A percentile compares a stretch with the other conserved stretches of the same genome.
Conservation (phyloP, 2,113 vertebrate species). For the Tenebrosternarchus preto region DNA sequence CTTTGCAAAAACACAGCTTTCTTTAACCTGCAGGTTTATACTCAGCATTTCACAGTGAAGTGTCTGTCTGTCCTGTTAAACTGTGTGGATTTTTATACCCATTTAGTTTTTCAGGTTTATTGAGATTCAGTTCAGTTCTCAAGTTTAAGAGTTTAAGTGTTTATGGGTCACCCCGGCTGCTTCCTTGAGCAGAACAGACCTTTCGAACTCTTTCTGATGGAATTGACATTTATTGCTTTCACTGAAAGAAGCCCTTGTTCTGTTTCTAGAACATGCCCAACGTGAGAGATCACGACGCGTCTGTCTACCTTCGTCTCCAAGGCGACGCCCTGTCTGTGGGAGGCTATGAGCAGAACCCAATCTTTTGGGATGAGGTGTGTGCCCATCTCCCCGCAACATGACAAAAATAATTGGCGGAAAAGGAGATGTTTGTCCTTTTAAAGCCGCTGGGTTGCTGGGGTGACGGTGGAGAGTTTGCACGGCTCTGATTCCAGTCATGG, state of each 20-base stretch:
- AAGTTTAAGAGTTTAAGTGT: too few species aligned
- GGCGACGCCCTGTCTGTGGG: conserved; percentile 97
- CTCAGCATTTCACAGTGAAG: too few species aligned
- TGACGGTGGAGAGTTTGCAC: not conserved
- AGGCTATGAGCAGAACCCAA: conserved; percentile 91
- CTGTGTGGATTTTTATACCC: too few species aligned
- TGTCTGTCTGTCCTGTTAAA: too few species aligned
- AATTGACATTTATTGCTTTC: conserved; percentile 3
- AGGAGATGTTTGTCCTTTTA: not conserved
- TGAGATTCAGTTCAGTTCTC: too few species aligned
- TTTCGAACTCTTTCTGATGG: not conserved
- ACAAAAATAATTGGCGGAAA: not conserved
- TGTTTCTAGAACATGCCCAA: conserved; percentile 92
- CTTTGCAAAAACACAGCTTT: too few species aligned
- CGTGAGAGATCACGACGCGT: conserved; percentile 93
- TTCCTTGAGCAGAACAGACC: too few species aligned
- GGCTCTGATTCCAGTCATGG: conserved; percentile 6
- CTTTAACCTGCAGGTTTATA: too few species aligned
- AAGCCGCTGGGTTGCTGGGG: not conserved
- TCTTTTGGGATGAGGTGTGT: conserved; percentile 95
- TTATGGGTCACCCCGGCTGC: too few species aligned
- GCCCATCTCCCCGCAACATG: not conserved
- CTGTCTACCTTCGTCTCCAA: conserved; percentile 95
- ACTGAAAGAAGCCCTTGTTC: not conserved
- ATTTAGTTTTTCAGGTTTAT: too few species aligned